Evolutionary conservation across 1,140 invertebrate genomes (phyloP), one percentile per base, ranked within the genome.

Genomic region (Philopotamus ludificatus): DNA sequence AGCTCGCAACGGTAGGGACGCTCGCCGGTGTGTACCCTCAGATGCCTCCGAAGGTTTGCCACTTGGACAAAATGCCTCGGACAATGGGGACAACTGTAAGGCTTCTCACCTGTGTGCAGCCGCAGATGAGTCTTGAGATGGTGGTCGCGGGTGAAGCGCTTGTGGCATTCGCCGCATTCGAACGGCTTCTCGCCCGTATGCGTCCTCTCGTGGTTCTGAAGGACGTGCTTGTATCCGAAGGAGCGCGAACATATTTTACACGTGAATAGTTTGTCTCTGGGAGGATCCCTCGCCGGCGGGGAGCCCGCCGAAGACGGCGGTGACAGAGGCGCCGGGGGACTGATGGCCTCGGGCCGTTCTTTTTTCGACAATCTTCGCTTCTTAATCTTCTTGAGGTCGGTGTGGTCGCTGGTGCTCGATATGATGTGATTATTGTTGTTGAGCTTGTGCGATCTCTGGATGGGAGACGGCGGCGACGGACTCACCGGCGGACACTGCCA

Each of bases 131-230:
- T 96, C 77, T 96, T 97, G 28, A 96, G 79, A 72, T 97, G 94
- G 73, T 96, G 94, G 75, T 97, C 94, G n/a, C 96, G 86, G 1
- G 95, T 98, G 75, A 98, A 98, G 67, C 92, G 85, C 75, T 97
- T 95, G 70, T 95, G 89, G 76, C 96, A 99, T 76, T 94, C 89
- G 3, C 87, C 88, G 74, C 96, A 99, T 73, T 96, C 91, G 80
- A 98, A 98, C 0, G 96, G 96, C 73, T 97, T 96, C 74, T 96
- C 94, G 0, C 96, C 95, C 0, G 95, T 98, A 76, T 98, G 96
- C 0, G 95, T 98, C 53, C 95, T 86, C 69, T 97, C 93, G 76
- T 98, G 95, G 74, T 98, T 99, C 74, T 96, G 93, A 16, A 96
- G 79, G 1, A 97, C 94, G 76, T 97, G 94, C 74, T 97, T 97